Evolutionary conservation across 2,113 vertebrate genomes (phyloP).

Genomic region (Nerophis lumbriciformis): DNA sequence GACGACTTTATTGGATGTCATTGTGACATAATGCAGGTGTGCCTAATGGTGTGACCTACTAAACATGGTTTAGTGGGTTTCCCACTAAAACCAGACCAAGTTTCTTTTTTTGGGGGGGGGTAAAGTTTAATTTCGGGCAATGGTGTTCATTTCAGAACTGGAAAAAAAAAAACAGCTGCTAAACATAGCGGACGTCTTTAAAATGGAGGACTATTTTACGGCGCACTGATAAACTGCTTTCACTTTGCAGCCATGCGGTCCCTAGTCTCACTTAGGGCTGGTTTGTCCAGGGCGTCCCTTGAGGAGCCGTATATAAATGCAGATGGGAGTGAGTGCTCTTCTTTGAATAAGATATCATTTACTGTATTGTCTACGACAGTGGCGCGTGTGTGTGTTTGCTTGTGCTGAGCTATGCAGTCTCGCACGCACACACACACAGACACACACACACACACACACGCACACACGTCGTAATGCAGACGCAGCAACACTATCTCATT

Average conservation of each 20-base stretch:
- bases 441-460: no score
- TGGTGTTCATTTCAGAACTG: no score
- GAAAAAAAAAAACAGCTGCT: not conserved
- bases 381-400: conserved; percentile 7
- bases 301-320: conserved; percentile 24
- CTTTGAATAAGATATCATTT: conserved; percentile 24
- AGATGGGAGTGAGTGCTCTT: conserved; percentile 25
- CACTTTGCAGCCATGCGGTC: not conserved
- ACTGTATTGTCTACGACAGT: not conserved
- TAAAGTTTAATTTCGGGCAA: not conserved
- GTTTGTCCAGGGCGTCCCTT: conserved; percentile 17
- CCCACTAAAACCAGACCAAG: not conserved
- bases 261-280: not conserved
- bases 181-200: not conserved
- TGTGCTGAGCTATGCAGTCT: conserved; percentile 32
- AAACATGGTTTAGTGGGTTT: not conserved
- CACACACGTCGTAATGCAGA: conserved; percentile 6
- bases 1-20: not conserved
- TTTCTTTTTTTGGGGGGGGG: no score
- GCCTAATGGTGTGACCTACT: not conserved
- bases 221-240: not conserved
- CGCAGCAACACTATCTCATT: conserved; percentile 52
- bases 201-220: not conserved
- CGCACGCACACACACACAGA: not conserved
- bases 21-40: not conserved